Conservation (phyloP, 2,888 invertebrate genomes). For the Drosophila niveifrons region DNA sequence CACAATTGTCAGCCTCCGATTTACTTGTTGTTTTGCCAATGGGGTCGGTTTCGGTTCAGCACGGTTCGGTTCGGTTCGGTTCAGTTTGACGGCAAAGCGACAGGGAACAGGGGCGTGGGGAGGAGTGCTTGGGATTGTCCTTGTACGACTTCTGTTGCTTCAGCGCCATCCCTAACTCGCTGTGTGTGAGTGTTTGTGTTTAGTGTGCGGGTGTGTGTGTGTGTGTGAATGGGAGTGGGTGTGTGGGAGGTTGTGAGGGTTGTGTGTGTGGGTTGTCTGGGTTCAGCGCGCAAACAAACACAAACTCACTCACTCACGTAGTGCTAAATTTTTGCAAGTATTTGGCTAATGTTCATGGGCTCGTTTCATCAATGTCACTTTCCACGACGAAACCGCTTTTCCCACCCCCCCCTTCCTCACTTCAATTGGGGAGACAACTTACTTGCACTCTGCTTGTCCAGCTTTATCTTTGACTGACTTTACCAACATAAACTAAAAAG, state of each 20-base stretch:
- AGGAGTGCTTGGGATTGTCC: slow-evolving; percentile 45
- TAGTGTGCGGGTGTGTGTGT: not conserved
- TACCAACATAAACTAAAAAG: not conserved
- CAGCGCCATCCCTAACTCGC: slow-evolving; percentile 19
- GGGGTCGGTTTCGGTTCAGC: slow-evolving; percentile 30
- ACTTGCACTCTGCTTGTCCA: not conserved
- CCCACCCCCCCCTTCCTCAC: not conserved
- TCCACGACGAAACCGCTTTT: slow-evolving; percentile 5
- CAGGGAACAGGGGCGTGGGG: not conserved
- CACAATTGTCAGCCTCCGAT: not conserved
- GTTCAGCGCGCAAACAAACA: not conserved
- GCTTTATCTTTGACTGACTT: not conserved
- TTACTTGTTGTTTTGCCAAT: slow-evolving; percentile 18
- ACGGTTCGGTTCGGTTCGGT: slow-evolving; percentile 9
- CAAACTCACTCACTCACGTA: slow-evolving; percentile 37
- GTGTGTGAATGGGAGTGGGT: not conserved
- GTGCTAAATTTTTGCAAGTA: slow-evolving; percentile 67
- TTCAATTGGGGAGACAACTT: not conserved
- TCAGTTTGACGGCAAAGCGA: slow-evolving; percentile 5
- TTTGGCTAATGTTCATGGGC: slow-evolving; percentile 73
- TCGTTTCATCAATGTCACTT: slow-evolving; percentile 72
- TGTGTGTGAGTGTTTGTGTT: not conserved
- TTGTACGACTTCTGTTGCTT: slow-evolving; percentile 75
- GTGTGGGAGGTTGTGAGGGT: not conserved
- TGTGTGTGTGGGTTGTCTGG: not conserved